A percentile compares a stretch with the other conserved stretches of the same genome.
Conservation (phyloP, 53 echinoderm and acorn worm species). For the Mesocentrotus franciscanus region DNA sequence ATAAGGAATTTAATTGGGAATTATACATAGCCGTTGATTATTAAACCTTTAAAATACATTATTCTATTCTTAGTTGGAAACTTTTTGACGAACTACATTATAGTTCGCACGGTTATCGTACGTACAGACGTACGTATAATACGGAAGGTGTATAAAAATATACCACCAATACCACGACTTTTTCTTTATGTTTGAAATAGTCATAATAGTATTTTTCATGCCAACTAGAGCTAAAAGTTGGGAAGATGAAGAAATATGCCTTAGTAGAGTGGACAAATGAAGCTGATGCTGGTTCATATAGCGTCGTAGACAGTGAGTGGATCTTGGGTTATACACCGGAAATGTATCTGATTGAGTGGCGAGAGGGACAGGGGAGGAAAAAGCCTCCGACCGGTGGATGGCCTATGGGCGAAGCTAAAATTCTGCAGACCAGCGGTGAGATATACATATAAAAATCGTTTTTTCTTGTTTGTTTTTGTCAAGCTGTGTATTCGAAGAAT, state of each 20-base stretch:
- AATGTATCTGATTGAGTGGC: constrained; percentile 66
- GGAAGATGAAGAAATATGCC: constrained; percentile 58
- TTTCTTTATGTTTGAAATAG: neutral
- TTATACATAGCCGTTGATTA: neutral
- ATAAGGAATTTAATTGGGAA: neutral
- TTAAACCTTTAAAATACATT: neutral
- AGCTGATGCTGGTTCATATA: constrained; percentile 63
- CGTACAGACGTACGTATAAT: neutral
- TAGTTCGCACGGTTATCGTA: neutral
- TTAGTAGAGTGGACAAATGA: constrained; percentile 66
- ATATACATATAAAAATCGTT: neutral
- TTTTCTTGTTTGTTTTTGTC: neutral
- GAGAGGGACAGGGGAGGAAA: constrained; percentile 66
- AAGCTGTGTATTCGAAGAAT: neutral
- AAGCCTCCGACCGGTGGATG: constrained; percentile 69
- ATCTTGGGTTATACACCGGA: constrained; percentile 66
- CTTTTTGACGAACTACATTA: neutral
- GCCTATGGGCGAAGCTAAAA: constrained; percentile 65
- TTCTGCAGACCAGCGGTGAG: constrained; percentile 59
- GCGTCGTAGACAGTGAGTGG: constrained; percentile 62
- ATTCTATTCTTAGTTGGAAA: neutral
- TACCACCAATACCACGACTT: neutral
- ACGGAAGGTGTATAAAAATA: constrained; percentile 39
- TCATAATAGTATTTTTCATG: neutral
- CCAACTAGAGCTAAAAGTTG: neutral